These are phyloP conservation scores for Prinia subflava DNA, from an alignment of 2,113 vertebrate species.

Conservation along the genomic window DNA sequence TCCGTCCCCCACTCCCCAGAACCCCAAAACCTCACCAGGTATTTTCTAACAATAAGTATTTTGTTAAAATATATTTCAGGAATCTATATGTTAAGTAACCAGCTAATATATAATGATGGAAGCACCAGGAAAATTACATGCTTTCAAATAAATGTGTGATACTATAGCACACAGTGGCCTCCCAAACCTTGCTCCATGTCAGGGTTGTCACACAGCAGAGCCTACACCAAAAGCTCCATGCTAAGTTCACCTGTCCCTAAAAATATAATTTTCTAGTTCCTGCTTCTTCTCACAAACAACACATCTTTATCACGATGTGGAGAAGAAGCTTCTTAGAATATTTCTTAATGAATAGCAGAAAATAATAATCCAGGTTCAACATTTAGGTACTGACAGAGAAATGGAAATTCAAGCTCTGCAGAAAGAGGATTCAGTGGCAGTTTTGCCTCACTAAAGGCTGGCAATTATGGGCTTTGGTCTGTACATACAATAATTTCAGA, in stretches of 20 bases:
- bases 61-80: not conserved
- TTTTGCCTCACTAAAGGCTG: not conserved
- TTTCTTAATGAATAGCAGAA: not conserved
- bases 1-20: accelerated
- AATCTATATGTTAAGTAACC: not conserved
- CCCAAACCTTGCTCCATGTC: not conserved
- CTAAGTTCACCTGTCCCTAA: not conserved
- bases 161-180: not conserved
- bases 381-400: not conserved
- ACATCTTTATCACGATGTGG: not conserved
- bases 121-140: not conserved
- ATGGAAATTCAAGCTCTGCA: not conserved
- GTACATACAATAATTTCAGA: not conserved
- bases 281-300: not conserved
- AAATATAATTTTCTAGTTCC: not conserved
- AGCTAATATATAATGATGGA: not conserved
- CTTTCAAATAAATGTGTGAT: not conserved
- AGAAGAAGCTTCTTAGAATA: not conserved
- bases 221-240: not conserved
- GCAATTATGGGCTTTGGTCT: not conserved
- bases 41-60: not conserved
- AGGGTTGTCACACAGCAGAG: not conserved
- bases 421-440: not conserved
- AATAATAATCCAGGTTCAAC: not conserved
- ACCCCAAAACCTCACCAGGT: accelerated